Evolutionary conservation across 2,797 vertebrate genomes (phyloP), one percentile per base, ranked within the genome.

Genomic region (Liasis olivaceus): DNA sequence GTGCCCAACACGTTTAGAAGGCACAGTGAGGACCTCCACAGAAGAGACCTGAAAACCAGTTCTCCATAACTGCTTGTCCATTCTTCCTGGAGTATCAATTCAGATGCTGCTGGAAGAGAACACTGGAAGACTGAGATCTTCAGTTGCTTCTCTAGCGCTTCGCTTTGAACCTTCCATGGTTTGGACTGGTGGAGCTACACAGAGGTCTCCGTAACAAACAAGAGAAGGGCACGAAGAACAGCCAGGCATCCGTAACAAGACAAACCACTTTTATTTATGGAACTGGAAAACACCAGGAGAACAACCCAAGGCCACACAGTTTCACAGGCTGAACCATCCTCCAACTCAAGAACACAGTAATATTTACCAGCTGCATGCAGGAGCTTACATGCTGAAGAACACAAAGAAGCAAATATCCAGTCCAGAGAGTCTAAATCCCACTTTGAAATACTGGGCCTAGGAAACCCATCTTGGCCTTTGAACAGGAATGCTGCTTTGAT

Each of bases 351-450:
- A 88, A 94, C 85, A 60, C 72, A 4, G 72, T 13, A 54, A 84
- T 59, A 88, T 36, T 88, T 51, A 88, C 54, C 13, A 54, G 91
- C 85, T 81, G 59, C 93, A 91, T 85, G 60, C 93, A 91, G 77
- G 81, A 91, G 90, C 62, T 60, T 15, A 24, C 54, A 85, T 89
- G 77, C 90, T 60, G 77, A 69, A 85, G 22, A n/a, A 69, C 42
- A 85, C 86, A 54, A 47, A 63, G 85, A 93, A 87, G 87, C 72
- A 91, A 89, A 59, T 64, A 15, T 47, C 36, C 36, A 66, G 36
- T 81, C 93, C 84, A 42, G 93, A 87, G 85, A 90, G 60, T 81
- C 85, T 62, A 89, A 51, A 89, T 87, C 63, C 77, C n/a, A 15
- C 51, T 59, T 64, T 36, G 72, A 47, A 13, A 14, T 8, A 15